A percentile compares a stretch with the other conserved stretches of the same genome.
Conservation (phyloP, 2,888 invertebrate genomes). For the Agriopis leucophaearia region DNA sequence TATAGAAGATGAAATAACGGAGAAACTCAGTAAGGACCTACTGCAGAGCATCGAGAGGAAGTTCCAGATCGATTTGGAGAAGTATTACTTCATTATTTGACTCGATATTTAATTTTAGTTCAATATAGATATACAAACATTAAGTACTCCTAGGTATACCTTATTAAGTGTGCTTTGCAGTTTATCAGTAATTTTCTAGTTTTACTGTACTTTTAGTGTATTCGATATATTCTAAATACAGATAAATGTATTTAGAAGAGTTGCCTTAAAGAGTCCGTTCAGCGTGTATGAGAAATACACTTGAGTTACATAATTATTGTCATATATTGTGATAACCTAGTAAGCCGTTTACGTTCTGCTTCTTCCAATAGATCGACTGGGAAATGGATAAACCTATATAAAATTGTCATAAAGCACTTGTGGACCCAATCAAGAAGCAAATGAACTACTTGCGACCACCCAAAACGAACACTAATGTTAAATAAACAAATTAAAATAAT, state of each 20-base stretch:
- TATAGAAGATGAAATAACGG: constrained; percentile 78
- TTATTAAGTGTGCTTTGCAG: no score
- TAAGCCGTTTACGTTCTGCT: background rate
- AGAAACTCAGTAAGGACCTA: constrained; percentile 71
- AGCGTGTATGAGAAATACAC: no score
- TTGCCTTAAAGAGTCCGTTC: no score
- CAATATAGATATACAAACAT: no score
- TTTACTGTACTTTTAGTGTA: background rate
- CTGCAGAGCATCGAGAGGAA: constrained; percentile 79
- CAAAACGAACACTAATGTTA: background rate
- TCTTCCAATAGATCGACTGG: background rate
- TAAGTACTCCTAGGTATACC: no score
- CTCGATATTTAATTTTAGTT: no score
- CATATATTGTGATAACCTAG: background rate
- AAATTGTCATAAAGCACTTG: background rate
- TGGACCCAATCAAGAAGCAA: background rate
- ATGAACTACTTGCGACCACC: background rate
- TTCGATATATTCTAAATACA: no score
- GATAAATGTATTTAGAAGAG: no score
- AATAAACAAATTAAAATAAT: background rate
- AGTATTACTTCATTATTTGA: constrained; percentile 51
- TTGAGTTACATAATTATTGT: no score
- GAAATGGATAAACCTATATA: background rate
- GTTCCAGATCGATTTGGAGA: constrained; percentile 77
- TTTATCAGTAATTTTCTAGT: background rate